phyloP scores from a whole-genome alignment of 2,888 invertebrate species.

The Gastrophysa polygoni region DNA sequence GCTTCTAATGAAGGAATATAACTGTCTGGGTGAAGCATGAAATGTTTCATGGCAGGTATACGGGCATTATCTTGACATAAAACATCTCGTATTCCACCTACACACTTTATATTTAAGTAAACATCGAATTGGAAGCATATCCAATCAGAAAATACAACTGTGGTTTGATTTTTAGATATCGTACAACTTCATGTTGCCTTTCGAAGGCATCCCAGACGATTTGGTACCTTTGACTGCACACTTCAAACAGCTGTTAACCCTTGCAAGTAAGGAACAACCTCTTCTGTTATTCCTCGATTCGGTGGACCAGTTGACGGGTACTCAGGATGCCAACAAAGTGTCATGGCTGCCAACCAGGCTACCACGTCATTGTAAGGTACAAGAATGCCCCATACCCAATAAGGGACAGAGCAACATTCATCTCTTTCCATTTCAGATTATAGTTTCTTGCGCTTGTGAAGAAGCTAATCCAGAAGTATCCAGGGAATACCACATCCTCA shows the following conservation, averaged over 20 bases:
- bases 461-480: slow-evolving; percentile 86
- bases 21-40: too few species aligned
- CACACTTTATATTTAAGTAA: too few species aligned
- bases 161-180: slow-evolving; percentile 77
- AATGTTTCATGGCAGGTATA: too few species aligned
- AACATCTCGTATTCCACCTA: too few species aligned
- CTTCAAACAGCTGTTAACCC: slow-evolving; percentile 90
- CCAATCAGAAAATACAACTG: too few species aligned
- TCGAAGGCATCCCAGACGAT: slow-evolving; percentile 95
- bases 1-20: too few species aligned
- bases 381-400: too few species aligned
- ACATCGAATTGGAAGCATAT: too few species aligned
- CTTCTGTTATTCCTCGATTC: slow-evolving; percentile 92
- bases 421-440: slow-evolving; percentile 65
- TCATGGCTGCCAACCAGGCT: slow-evolving; percentile 94
- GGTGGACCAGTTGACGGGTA: slow-evolving; percentile 94
- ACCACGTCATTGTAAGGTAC: slow-evolving; percentile 86
- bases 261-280: slow-evolving; percentile 83
- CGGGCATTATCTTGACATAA: too few species aligned
- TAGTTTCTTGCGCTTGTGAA: slow-evolving; percentile 90
- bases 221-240: slow-evolving; percentile 94
- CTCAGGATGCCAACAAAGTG: slow-evolving; percentile 92
- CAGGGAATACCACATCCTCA: slow-evolving; percentile 82
- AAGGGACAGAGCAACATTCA: too few species aligned
- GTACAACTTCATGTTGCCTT: slow-evolving; percentile 88